phyloP scores from a whole-genome alignment of 2,797 vertebrate genomes.

The Sternarchorhynchus goeldii region DNA sequence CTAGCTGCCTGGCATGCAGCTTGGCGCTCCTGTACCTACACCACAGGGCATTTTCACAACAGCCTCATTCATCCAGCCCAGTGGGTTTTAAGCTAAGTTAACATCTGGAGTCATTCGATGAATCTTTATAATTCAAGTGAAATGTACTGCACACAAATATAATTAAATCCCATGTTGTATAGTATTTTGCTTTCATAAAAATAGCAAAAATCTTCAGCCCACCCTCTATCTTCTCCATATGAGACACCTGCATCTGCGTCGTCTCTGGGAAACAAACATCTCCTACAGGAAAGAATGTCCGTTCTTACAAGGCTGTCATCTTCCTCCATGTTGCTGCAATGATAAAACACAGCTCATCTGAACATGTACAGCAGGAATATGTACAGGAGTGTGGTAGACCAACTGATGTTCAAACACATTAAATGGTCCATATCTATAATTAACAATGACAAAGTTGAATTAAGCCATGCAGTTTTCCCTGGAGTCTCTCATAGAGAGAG shows the following conservation, averaged over 20 bases:
- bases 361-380: not conserved
- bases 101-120: not conserved
- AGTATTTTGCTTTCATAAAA: not conserved
- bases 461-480: not conserved
- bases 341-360: not conserved
- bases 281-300: slow-evolving; percentile 46
- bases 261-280: slow-evolving; percentile 39
- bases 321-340: slow-evolving; percentile 26
- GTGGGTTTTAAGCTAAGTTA: not conserved
- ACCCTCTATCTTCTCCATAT: slow-evolving; percentile 36
- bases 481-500: not conserved
- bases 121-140: not conserved
- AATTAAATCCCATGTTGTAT: not conserved
- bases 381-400: not conserved
- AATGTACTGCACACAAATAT: not conserved
- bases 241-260: slow-evolving; percentile 17
- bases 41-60: not conserved
- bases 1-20: slow-evolving; percentile 71
- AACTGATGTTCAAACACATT: not conserved
- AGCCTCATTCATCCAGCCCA: not conserved
- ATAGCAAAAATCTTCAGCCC: not conserved
- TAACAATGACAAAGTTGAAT: not conserved
- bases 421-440: too few species aligned
- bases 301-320: slow-evolving; percentile 26
- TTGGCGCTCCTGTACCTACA: slow-evolving; percentile 55